A percentile compares a stretch with the other conserved stretches of the same genome.
phyloP scores from a whole-genome alignment of 2,113 vertebrate species.

The Festucalex cinctus region DNA sequence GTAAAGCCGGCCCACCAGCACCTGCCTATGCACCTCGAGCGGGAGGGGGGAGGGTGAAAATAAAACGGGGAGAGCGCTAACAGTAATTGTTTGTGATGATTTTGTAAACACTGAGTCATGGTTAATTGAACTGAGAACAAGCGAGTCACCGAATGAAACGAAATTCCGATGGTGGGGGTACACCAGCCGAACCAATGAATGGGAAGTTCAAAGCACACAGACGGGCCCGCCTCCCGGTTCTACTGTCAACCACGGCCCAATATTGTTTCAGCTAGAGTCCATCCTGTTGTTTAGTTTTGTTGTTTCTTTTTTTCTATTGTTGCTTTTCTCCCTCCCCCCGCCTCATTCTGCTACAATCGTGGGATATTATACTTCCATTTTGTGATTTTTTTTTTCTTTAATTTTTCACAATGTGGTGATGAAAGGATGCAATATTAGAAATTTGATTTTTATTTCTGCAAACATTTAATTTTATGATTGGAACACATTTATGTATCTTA shows the following conservation, averaged over 20 bases:
- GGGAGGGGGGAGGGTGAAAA: conserved; percentile 52
- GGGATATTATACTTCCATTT: conserved; percentile 59
- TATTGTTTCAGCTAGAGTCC: conserved; percentile 62
- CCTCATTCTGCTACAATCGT: conserved; percentile 53
- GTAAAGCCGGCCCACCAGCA: conserved; percentile 66
- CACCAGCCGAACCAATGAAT: conserved; percentile 76
- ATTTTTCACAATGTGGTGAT: conserved; percentile 53
- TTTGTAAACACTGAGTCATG: conserved; percentile 71
- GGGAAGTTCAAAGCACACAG: conserved; percentile 76
- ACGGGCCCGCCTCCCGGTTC: conserved; percentile 65
- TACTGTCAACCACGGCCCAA: conserved; percentile 63
- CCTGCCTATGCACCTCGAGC: conserved; percentile 49
- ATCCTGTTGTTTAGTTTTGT: conserved; percentile 40
- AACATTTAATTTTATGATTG: conserved; percentile 49
- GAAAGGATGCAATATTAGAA: conserved; percentile 48
- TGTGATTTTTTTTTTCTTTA: conserved; percentile 42
- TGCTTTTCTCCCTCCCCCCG: background rate
- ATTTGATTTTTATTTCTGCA: conserved; percentile 54
- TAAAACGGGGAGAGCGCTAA: conserved; percentile 58
- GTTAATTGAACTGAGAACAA: conserved; percentile 67
- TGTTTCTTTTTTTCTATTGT: background rate
- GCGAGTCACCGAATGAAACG: conserved; percentile 60
- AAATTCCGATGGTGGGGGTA: conserved; percentile 68
- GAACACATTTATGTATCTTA: conserved; percentile 48
- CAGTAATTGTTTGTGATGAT: conserved; percentile 76